phyloP scores from a whole-genome alignment of 2,797 vertebrate species.

The Babyrousa celebensis region DNA sequence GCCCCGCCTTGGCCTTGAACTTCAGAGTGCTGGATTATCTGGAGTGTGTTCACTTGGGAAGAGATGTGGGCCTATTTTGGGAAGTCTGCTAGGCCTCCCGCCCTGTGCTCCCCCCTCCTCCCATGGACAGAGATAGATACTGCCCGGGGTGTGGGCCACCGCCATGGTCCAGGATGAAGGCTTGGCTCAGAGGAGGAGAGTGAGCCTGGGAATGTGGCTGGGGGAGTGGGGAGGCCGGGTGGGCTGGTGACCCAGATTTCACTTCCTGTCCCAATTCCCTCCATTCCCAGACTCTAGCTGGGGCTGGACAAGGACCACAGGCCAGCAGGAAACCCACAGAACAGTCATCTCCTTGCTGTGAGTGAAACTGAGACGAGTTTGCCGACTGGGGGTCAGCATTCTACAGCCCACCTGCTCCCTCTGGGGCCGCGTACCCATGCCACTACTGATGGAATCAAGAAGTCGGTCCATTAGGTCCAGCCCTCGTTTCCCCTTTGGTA shows the following conservation, averaged over 20 bases:
- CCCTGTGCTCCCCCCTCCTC: background rate
- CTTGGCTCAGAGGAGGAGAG: background rate
- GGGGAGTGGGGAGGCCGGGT: background rate
- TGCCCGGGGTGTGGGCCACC: background rate
- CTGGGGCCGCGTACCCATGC: background rate
- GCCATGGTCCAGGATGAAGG: background rate
- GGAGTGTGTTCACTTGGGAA: conserved; percentile 57
- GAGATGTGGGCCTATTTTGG: background rate
- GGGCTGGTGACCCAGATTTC: conserved; percentile 56
- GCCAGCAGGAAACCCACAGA: background rate
- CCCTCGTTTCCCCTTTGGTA: background rate
- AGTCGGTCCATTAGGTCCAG: background rate
- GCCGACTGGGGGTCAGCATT: rapidly evolving
- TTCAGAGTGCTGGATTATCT: background rate
- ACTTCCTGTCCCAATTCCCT: conserved; percentile 66
- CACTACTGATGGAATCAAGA: background rate
- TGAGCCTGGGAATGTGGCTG: background rate
- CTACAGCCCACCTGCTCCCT: rapidly evolving
- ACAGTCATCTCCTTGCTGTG: too few relatives aligned
- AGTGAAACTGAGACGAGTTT: background rate
- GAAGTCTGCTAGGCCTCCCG: background rate
- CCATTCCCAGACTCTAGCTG: conserved; percentile 61
- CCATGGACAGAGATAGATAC: background rate
- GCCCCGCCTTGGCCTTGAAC: conserved; percentile 59
- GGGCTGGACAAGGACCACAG: background rate